These are phyloP conservation scores for Chloroclystis v-ata DNA, from an alignment of 2,888 invertebrate genomes.

Conservation along the genomic window DNA sequence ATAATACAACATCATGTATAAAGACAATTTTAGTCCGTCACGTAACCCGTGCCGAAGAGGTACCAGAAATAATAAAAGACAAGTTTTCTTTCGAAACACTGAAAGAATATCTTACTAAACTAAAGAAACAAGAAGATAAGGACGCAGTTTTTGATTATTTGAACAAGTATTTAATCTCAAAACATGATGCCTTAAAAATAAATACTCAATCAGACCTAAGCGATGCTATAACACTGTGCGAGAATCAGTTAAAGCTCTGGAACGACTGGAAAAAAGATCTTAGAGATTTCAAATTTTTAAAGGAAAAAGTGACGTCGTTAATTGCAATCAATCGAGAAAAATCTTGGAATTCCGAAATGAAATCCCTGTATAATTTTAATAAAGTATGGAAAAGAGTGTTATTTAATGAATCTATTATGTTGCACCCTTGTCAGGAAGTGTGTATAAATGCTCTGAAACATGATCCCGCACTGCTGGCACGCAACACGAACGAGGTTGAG, in stretches of 20 bases:
- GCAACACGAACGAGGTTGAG: constrained; percentile 35
- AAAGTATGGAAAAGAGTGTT: constrained; percentile 51
- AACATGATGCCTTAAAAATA: constrained; percentile 32
- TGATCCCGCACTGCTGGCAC: constrained; percentile 43
- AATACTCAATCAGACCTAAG: constrained; percentile 35
- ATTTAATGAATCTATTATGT: constrained; percentile 50
- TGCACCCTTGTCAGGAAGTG: constrained; percentile 38
- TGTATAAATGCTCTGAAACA: constrained; percentile 59
- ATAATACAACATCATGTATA: constrained; percentile 46
- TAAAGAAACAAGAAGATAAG: constrained; percentile 39
- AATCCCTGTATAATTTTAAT: constrained; percentile 42
- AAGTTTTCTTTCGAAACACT: constrained; percentile 49
- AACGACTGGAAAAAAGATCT: constrained; percentile 51
- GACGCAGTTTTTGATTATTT: constrained; percentile 50
- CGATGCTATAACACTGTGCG: constrained; percentile 28
- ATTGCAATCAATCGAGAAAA: constrained; percentile 37
- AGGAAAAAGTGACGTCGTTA: constrained; percentile 41
- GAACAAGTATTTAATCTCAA: constrained; percentile 29
- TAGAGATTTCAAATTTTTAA: constrained; percentile 33
- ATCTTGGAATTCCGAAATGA: constrained; percentile 33
- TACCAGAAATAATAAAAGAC: constrained; percentile 49
- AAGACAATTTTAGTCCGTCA: constrained; percentile 50
- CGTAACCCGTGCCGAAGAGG: constrained; percentile 38
- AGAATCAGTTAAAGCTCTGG: constrained; percentile 37
- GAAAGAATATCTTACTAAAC: constrained; percentile 32